Percentiles rank a stretch among this genome's conserved stretches.
Conservation (phyloP, 1,140 invertebrate genomes). For the Battus philenor region DNA sequence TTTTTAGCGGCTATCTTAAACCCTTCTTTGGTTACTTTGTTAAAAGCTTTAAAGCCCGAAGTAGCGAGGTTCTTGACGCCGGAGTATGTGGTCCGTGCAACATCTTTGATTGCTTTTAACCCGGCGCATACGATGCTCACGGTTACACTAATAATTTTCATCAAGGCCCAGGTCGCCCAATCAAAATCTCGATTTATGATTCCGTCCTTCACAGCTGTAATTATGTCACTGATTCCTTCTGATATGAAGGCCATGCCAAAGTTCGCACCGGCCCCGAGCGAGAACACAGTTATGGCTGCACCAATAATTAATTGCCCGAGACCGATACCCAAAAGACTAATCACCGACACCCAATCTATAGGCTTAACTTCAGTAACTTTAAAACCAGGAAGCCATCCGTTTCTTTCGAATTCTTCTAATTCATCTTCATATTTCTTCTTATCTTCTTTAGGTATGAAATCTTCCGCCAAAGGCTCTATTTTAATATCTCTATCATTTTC, state of each 20-base stretch:
- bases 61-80: constrained; percentile 4
- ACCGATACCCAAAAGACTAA: constrained; percentile 1
- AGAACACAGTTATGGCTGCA: background rate
- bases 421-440: background rate
- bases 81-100: background rate
- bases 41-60: constrained; percentile 5
- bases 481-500: constrained; percentile 1
- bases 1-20: constrained; percentile 1
- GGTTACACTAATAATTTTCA: constrained; percentile 7
- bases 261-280: background rate
- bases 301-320: constrained; percentile 2
- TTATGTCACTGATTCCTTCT: constrained; percentile 4
- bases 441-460: background rate
- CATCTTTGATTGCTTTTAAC: constrained; percentile 4
- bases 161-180: constrained; percentile 2
- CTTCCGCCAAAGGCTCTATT: constrained; percentile 1
- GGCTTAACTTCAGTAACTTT: constrained; percentile 6
- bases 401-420: constrained; percentile 4
- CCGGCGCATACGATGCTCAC: background rate
- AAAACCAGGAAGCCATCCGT: constrained; percentile 5
- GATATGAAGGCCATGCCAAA: constrained; percentile 1
- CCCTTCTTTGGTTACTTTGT: constrained; percentile 1
- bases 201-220: constrained; percentile 3
- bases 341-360: background rate
- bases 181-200: constrained; percentile 3